phyloP scores from a whole-genome alignment of 2,797 vertebrate species.

The Apodemus agrarius region DNA sequence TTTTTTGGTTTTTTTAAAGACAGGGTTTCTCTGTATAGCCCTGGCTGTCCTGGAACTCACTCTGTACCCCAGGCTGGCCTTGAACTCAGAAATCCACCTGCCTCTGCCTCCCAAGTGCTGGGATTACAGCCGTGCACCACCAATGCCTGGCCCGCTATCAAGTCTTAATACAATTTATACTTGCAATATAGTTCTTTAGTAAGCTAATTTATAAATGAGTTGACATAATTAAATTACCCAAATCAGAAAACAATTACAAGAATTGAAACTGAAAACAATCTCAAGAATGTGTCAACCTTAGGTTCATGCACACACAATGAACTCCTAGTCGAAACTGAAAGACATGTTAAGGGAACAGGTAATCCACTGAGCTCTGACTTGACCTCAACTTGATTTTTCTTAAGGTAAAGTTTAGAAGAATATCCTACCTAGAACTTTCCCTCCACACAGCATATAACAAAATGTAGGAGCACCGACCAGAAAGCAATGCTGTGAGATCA shows the following conservation, averaged over 20 bases:
- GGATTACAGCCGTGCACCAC: too few species aligned
- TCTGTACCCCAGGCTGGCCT: too few species aligned
- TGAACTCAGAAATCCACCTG: too few species aligned
- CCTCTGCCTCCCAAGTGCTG: too few species aligned
- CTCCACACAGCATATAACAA: not conserved
- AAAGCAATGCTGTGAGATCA: not conserved
- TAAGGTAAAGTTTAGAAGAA: conserved; percentile 30
- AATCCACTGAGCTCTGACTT: not conserved
- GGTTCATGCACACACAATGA: not conserved
- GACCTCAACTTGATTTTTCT: not conserved
- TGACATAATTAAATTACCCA: conserved; percentile 23
- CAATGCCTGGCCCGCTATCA: too few species aligned
- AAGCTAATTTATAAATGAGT: conserved; percentile 38
- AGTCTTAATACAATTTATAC: conserved; percentile 52
- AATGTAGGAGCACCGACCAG: not conserved
- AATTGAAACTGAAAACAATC: not conserved
- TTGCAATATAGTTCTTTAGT: conserved; percentile 34
- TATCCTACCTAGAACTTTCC: conserved; percentile 29
- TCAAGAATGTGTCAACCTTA: not conserved
- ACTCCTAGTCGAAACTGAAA: not conserved
- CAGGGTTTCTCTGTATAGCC: too few species aligned
- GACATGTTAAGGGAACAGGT: not conserved
- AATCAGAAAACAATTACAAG: conserved; percentile 45
- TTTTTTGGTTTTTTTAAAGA: too few species aligned
- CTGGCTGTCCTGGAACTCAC: too few species aligned